Evolutionary conservation across 2,113 vertebrate species (phyloP), one percentile per base, ranked within the genome.

Genomic region (Cyphomyrus discorhynchus): DNA sequence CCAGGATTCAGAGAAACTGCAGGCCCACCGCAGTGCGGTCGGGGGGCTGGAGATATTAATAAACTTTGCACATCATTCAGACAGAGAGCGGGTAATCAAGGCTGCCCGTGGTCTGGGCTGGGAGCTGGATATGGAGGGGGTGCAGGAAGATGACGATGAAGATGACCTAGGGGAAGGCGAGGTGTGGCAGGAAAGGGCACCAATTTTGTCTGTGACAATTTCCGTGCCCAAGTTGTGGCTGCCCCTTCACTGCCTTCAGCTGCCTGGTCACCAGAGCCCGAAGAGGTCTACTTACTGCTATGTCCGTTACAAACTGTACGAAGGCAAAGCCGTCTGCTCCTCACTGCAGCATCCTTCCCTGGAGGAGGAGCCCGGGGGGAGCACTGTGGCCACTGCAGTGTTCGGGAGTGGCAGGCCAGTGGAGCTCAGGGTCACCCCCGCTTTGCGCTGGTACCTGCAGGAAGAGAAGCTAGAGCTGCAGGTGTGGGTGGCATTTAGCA

Each of bases 391-490:
- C n/a, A 96, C 95, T 0, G 94, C 97, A 90, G 93, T 17, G 66
- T 99, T 98, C 91, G 95, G 95, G 90, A 95, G 95, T 19, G 94
- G 94, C 83, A 94, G 77, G 83, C 94, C 91, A 35, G 91, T 97
- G 89, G 94, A 95, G 86, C 94, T 99, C 7, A 93, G 90, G 19
- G 92, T 91, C 90, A 95, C 94, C 70, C 97, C 94, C 62, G 96
- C 97, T 0, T 93, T 99, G 80, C 91, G 94, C 70, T 99, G 98
- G 98, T 99, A 98, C 94, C 94, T 99, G 83, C 95, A 95, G 87
- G 98, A 99, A 91, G 98, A 99, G 91, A 96, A 58, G 58, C 90
- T 99, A 88, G 98, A 99, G 92, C 93, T 99, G 88, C 98, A 99
- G 92, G 93, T 98, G 56, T 99, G 98, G 98, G 96, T 97, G 50